Base-by-base conservation (phyloP, 2,797 vertebrate species). In the Anomalospiza imberbis region DNA sequence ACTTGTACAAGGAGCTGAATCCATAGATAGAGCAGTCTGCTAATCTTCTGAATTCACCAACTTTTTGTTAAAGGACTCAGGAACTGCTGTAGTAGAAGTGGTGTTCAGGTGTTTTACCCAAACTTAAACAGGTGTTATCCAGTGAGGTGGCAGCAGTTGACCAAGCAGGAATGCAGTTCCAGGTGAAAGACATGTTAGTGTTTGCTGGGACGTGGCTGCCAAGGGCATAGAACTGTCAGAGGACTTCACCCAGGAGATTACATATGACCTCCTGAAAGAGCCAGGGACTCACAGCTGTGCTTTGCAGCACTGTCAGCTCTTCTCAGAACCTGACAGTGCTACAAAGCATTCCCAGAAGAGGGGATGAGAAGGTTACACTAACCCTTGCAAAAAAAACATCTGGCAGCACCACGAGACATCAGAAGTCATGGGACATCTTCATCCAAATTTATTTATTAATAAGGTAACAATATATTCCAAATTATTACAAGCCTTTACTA, bases 391-490 rank as follows among this genome's bases (percentile, higher is more conserved):
- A 8, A 1, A 20, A 3, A 1, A 1, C 9, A 1, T 3, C 1
- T 15, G 16, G 40, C 25, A 62, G 18, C 5, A 74, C 20, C 17
- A 55, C 0, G 3, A 75, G 14, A 57, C 36, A 85, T 21, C 11
- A 83, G 6, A 34, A 89, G 38, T 40, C 78, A 67, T 1, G 2
- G 44, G 58, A 25, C 40, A 16, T 36, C 50, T 88, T 97, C 88
- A 80, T 97, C 73, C 94, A 94, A 97, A 96, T 97, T 93, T 67
- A 81, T 98, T 98, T 98, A 97, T 97, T 98, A 94, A 95, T 91
- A 96, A 95, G 89, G 83, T 88, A 97, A 97, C 87, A 96, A 93
- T 78, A 95, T 93, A 93, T 58, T 97, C 73, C 95, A 96, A 97
- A 94, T 91, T 75, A 95, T 88, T 85, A 83, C 94, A 95, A 83